These are phyloP conservation scores for Forbesichthys agassizii DNA, from an alignment of 2,113 vertebrate species.

Conservation along the genomic window DNA sequence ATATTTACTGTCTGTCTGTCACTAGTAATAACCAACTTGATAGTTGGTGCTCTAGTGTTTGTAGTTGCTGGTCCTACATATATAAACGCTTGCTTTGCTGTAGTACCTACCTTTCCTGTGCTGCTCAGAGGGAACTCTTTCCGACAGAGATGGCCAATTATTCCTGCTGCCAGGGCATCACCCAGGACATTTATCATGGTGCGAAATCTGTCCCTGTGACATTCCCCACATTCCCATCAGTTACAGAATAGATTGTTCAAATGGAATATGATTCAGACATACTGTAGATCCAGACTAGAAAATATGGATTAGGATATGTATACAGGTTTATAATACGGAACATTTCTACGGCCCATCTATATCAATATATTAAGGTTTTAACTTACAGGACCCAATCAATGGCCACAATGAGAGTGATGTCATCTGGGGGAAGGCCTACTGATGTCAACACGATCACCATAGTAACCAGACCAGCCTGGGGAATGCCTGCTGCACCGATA, in stretches of 20 bases:
- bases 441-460: slow-evolving; percentile 91
- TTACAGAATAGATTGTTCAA: not conserved
- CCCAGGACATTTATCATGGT: slow-evolving; percentile 87
- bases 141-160: slow-evolving; percentile 81
- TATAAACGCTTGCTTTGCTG: not conserved
- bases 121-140: slow-evolving; percentile 78
- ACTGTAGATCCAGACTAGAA: not conserved
- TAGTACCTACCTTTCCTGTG: slow-evolving; percentile 56
- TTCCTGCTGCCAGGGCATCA: slow-evolving; percentile 85
- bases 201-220: slow-evolving; percentile 80
- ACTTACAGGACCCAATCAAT: slow-evolving; percentile 89
- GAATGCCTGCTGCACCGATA: slow-evolving; percentile 83
- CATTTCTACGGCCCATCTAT: not conserved
- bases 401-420: slow-evolving; percentile 86
- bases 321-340: not conserved
- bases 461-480: slow-evolving; percentile 86
- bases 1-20: not conserved
- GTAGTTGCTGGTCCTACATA: not conserved
- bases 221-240: no score
- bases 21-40: not conserved
- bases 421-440: slow-evolving; percentile 84
- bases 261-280: not conserved
- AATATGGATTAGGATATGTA: not conserved
- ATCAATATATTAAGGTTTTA: not conserved
- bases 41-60: not conserved